Evolutionary conservation across 2,797 vertebrate genomes (phyloP), one percentile per base, ranked within the genome.

Genomic region (Sebastes iracundus): DNA sequence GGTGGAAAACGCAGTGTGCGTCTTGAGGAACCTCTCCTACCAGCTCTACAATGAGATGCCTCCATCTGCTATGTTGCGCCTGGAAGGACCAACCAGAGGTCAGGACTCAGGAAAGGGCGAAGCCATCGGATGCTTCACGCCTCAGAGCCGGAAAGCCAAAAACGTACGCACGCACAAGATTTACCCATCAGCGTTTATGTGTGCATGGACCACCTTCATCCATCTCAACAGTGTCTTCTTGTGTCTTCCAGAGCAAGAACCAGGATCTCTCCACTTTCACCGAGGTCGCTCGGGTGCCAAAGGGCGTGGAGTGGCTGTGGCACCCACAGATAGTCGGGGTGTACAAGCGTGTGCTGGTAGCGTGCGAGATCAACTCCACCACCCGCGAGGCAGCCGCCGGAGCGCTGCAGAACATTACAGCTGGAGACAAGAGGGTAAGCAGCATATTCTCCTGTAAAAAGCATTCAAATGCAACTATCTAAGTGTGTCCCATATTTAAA

Each of bases 371-470:
- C 75, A 99, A 98, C 93, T 66, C 81, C 49, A 95, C 95, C 79
- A 98, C 97, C 0, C 97, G 98, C 0, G 99, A 99, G 92, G 98
- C 97, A 0, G 97, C 97, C 0, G 95, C 97, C 0, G 99, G 99
- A 0, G 98, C 98, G 0, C 93, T 99, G 88, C 99, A 99, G 95
- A 99, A 99, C 93, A 96, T 99, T 93, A 99, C 99, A 0, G 96
- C 98, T 0, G 99, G 99, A 73, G 97, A 99, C 73, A 95, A 90
- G 82, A 95, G 95, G 95, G 99, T 99, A 82, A 91, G 96, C 7
- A 20, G 23, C 60, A 2, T 9, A n/a, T 58, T 49, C 3, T 22
- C 11, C 5, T 46, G 22, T 20, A 10, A 66, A 30, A 56, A 56
- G 3, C 1, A 20, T 13, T 55, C 2, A 46, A 61, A 64, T 66